Evolutionary conservation across 2,113 vertebrate species (phyloP).

Genomic region (Glareola pratincola): DNA sequence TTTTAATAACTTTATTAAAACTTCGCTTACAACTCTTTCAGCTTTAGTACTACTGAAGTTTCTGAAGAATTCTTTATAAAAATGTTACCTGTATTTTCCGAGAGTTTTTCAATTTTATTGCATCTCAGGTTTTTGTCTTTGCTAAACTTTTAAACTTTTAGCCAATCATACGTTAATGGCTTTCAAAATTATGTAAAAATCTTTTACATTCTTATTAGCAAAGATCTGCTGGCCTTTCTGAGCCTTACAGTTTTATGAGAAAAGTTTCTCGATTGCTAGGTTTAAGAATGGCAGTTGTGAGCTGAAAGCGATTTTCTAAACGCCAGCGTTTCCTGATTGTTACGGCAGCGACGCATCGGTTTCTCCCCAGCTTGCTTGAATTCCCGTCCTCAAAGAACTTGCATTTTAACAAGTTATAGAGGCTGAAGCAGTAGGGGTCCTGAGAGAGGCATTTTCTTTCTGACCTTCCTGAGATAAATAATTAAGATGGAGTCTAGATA

Average conservation of each 20-base stretch:
- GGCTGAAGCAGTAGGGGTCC: slow-evolving; percentile 30
- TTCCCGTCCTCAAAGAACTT: slow-evolving; percentile 9
- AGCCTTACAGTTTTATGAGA: neutral
- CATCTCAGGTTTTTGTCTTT: neutral
- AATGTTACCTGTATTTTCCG: neutral
- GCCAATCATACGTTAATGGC: neutral
- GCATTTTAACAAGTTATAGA: neutral
- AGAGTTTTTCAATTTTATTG: neutral
- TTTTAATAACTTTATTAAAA: slow-evolving; percentile 54
- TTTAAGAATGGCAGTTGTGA: neutral
- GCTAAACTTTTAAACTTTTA: neutral
- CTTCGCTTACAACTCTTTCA: neutral
- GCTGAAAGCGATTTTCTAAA: neutral
- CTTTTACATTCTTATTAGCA: neutral
- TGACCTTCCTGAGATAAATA: slow-evolving; percentile 68
- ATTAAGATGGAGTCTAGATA: slow-evolving; percentile 61
- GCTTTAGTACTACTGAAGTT: neutral
- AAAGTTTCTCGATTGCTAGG: neutral
- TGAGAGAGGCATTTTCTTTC: slow-evolving; percentile 49
- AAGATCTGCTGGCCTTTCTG: neutral
- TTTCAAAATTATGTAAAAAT: neutral
- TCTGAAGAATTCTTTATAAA: neutral
- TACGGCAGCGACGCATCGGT: neutral
- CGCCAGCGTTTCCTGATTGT: neutral
- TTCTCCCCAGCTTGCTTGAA: neutral